Conservation (phyloP, 2,113 vertebrate species). For the Oreochromis spilurus region DNA sequence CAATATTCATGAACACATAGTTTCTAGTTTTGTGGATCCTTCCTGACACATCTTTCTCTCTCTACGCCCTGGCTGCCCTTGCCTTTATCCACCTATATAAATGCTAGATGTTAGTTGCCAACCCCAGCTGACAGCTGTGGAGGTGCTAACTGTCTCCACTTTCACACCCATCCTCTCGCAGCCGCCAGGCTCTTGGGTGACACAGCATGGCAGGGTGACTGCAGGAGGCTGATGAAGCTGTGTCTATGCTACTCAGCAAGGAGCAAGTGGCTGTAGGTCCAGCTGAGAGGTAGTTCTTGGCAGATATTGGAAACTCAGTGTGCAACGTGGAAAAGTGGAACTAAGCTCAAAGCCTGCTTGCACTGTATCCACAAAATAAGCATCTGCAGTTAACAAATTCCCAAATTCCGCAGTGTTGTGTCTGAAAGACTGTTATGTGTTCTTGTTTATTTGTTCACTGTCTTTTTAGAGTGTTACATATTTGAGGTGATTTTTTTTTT, state of each 20-base stretch:
- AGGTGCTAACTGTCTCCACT: constrained; percentile 17
- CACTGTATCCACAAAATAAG: neutral
- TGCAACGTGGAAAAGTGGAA: neutral
- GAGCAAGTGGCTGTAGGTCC: constrained; percentile 11
- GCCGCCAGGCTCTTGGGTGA: neutral
- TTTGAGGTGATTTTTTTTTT: neutral
- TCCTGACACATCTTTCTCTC: neutral
- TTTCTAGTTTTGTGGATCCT: too few relatives aligned
- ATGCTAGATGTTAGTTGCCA: neutral
- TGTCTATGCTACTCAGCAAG: neutral
- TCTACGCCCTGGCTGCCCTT: neutral
- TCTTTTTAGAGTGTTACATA: neutral
- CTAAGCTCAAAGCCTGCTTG: neutral
- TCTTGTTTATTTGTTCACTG: neutral
- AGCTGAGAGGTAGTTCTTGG: neutral
- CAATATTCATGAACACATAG: too few relatives aligned
- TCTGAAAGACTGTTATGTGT: neutral
- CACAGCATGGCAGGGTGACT: neutral
- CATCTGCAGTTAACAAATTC: neutral
- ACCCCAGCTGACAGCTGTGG: constrained; percentile 17
- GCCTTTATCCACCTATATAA: neutral
- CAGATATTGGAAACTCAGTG: neutral
- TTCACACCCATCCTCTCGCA: constrained; percentile 21
- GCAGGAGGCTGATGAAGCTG: neutral
- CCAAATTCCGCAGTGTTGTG: neutral